These are phyloP conservation scores for Synergus umbraculus DNA, from an alignment of 2,888 invertebrate species.

Conservation along the genomic window DNA sequence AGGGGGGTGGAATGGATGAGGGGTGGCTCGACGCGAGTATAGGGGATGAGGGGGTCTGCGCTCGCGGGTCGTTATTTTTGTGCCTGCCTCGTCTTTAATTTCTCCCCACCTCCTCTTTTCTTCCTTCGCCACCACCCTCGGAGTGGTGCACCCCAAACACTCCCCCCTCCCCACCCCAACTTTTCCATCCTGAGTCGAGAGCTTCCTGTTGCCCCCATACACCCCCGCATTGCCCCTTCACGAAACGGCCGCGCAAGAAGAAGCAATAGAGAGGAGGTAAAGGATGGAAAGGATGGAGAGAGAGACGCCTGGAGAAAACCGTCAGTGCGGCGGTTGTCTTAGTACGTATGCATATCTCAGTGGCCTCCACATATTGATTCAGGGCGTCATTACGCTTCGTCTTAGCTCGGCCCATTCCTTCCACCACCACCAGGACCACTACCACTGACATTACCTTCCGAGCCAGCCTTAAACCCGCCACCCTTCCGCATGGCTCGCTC, in stretches of 20 bases:
- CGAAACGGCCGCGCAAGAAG: conserved; percentile 41
- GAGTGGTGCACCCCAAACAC: conserved; percentile 39
- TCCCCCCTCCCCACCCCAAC: conserved; percentile 30
- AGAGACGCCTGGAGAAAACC: conserved; percentile 57
- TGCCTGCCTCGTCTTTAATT: conserved; percentile 77
- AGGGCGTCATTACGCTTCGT: conserved; percentile 76
- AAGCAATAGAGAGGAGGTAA: conserved; percentile 50
- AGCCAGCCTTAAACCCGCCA: conserved; percentile 53
- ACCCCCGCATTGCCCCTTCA: conserved; percentile 41
- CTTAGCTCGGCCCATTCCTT: conserved; percentile 73
- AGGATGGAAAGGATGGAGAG: conserved; percentile 48
- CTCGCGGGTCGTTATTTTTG: conserved; percentile 74
- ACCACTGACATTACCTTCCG: conserved; percentile 49
- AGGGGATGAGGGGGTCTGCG: conserved; percentile 49
- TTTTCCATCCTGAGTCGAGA: conserved; percentile 43
- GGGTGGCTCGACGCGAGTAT: conserved; percentile 43
- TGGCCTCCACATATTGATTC: conserved; percentile 77
- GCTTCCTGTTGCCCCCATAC: conserved; percentile 37
- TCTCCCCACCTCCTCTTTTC: conserved; percentile 55
- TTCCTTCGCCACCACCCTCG: conserved; percentile 47
- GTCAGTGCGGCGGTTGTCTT: conserved; percentile 71
- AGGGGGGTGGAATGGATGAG: conserved; percentile 42
- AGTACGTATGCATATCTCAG: conserved; percentile 78
- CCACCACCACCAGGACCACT: conserved; percentile 57
- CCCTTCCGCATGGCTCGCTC: conserved; percentile 38